Evolutionary conservation across 1,140 invertebrate species (phyloP), one percentile per base, ranked within the genome.

Genomic region (Parasteatoda tepidariorum): DNA sequence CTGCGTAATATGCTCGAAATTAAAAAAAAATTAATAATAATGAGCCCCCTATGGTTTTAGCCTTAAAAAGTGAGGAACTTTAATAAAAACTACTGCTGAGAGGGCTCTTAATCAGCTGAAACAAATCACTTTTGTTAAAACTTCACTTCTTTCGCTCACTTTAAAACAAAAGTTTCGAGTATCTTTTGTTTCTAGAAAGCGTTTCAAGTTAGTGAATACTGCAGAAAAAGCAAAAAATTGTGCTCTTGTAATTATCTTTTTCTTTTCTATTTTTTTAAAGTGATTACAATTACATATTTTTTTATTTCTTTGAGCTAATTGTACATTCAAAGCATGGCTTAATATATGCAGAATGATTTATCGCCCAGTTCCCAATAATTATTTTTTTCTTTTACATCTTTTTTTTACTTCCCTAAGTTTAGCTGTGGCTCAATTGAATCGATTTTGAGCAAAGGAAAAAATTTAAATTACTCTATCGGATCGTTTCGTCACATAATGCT

Each of bases 281-380:
- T 61, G 57, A 22, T 61, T 61, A 7, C 57, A 22, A 26, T 13
- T 22, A 11, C 18, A 24, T 28, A 9, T 22, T 22, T 18, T 66
- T 66, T 66, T 33, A 18, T 66, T 66, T 18, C 34, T 66, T 7
- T 31, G 22, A 18, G 34, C 62, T 66, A 66, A 66, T 66, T 66
- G 30, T n/a, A 31, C 62, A 15, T 66, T 33, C 62, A 31, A 34
- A 18, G 62, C 30, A 66, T 33, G 30, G 62, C 24, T 22, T 66
- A 66, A 66, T 66, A 66, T 66, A n/a, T n/a, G n/a, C n/a, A 31
- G 62, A 66, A 33, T 66, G 22, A 66, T 66, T 66, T 66, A 24
- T n/a, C 62, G 31, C 34, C 30, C 59, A 11, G 6, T 62, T 62
- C 59, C 22, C 3, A n/a, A 31, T 31, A 66, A 66, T 66, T 66